Evolutionary conservation across 2,113 vertebrate genomes (phyloP).

Genomic region (Merops nubicus): DNA sequence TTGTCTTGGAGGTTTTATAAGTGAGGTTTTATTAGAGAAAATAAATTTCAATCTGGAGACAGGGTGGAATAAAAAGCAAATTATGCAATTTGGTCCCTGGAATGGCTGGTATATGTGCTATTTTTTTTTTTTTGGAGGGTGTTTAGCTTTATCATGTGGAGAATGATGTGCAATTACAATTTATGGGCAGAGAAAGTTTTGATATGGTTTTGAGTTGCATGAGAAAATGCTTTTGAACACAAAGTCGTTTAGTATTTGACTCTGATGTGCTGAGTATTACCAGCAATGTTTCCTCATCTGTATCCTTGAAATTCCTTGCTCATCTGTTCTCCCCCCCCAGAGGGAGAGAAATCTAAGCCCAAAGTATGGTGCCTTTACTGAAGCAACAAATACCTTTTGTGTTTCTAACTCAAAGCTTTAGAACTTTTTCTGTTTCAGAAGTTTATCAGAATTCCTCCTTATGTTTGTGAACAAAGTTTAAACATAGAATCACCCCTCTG

Average conservation of each 20-base stretch:
- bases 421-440: background rate
- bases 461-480: background rate
- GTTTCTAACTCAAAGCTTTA: background rate
- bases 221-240: background rate
- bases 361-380: background rate
- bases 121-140: background rate
- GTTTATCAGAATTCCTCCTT: background rate
- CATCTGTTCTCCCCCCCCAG: background rate
- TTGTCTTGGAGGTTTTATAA: background rate
- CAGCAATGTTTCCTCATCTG: background rate
- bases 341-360: background rate
- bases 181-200: background rate
- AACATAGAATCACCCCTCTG: background rate
- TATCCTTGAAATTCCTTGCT: conserved; percentile 28
- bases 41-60: background rate
- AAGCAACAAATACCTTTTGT: background rate
- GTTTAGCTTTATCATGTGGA: background rate
- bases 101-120: background rate
- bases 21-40: background rate
- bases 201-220: background rate
- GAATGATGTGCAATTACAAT: background rate
- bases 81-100: background rate
- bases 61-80: background rate
- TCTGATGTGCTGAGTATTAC: background rate
- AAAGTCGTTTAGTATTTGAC: background rate